These are phyloP conservation scores for Lophius americanus DNA, from an alignment of 2,797 vertebrate species.

Conservation along the genomic window DNA sequence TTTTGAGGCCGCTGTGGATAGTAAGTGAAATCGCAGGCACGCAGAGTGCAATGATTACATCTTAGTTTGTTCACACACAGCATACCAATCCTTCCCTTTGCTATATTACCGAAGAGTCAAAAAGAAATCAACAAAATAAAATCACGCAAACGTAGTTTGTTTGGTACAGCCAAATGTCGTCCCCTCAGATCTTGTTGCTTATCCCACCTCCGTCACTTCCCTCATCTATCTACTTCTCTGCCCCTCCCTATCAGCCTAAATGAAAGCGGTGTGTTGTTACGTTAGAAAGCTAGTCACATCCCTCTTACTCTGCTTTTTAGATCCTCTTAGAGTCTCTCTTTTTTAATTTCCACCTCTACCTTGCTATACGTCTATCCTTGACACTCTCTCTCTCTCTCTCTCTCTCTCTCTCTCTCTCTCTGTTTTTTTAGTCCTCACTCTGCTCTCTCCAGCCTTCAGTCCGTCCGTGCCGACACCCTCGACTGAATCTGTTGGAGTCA, in stretches of 20 bases:
- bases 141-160: constrained; percentile 19
- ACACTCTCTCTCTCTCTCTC: constrained; percentile 36
- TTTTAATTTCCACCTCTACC: constrained; percentile 73
- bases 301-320: constrained; percentile 75
- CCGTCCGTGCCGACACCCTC: constrained; percentile 66
- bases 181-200: constrained; percentile 70
- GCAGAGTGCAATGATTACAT: too few species aligned
- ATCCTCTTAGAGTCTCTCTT: constrained; percentile 68
- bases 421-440: not conserved
- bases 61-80: too few species aligned
- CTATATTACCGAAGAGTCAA: not conserved
- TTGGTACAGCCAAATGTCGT: constrained; percentile 45
- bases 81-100: too few species aligned
- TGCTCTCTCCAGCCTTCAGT: constrained; percentile 50
- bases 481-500: constrained; percentile 65
- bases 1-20: too few species aligned
- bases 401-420: constrained; percentile 32
- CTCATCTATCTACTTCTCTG: constrained; percentile 54
- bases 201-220: constrained; percentile 61
- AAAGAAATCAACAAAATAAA: constrained; percentile 34
- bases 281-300: constrained; percentile 87
- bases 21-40: too few species aligned
- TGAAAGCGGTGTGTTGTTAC: constrained; percentile 81
- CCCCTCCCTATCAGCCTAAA: constrained; percentile 77
- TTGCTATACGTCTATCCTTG: constrained; percentile 62